Evolutionary conservation across 2,888 invertebrate genomes (phyloP).

Genomic region (Caradrina clavipalpis): DNA sequence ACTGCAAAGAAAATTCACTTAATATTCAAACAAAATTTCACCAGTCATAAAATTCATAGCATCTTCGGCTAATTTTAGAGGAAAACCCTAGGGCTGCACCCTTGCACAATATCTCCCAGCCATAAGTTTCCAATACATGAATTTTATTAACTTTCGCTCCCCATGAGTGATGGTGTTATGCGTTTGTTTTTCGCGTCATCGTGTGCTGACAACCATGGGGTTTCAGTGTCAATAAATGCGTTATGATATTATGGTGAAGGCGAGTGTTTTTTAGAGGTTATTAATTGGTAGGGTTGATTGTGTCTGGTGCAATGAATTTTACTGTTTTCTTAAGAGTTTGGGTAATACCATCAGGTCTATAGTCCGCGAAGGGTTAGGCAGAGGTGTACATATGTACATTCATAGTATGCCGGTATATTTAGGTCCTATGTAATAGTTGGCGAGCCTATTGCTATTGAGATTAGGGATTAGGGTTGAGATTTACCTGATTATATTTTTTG

Average conservation of each 20-base stretch:
- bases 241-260: conserved; percentile 53
- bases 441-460: too few relatives aligned
- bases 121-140: conserved; percentile 91
- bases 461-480: too few relatives aligned
- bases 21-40: conserved; percentile 68
- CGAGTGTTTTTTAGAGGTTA: conserved; percentile 11
- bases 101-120: conserved; percentile 88
- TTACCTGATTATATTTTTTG: too few relatives aligned
- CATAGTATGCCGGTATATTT: too few relatives aligned
- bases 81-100: conserved; percentile 82
- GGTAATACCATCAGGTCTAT: too few relatives aligned
- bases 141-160: conserved; percentile 90
- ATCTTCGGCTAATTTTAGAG: conserved; percentile 72
- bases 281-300: conserved; percentile 23
- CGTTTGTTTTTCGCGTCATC: conserved; percentile 90
- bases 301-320: neutral
- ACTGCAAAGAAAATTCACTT: conserved; percentile 49
- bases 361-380: too few relatives aligned
- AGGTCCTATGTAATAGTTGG: too few relatives aligned
- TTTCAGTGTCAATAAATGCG: conserved; percentile 65
- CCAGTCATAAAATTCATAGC: conserved; percentile 66
- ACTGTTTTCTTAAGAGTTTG: neutral
- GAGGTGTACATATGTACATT: too few relatives aligned
- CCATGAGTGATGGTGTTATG: conserved; percentile 77
- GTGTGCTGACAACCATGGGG: conserved; percentile 81